Base-by-base conservation (phyloP, 2,113 vertebrate genomes). In the Eidolon helvum region DNA sequence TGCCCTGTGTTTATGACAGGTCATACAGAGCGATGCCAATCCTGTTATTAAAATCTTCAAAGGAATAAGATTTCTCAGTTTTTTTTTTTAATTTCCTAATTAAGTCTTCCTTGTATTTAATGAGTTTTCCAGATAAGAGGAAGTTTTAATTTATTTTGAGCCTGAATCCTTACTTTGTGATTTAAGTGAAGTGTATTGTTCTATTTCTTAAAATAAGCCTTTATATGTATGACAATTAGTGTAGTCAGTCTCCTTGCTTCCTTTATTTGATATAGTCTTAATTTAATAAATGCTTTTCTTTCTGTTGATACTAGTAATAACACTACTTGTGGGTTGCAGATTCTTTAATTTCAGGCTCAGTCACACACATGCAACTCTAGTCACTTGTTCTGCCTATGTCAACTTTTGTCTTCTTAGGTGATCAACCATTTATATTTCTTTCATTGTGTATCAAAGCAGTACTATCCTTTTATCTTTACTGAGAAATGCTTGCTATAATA, bases 131-230 rank as follows among this genome's bases (percentile, higher is more conserved):
- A 43, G 40, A 91, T 24, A 89, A 40, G 12, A 84, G 22, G 28
- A 61, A 28, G 8, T 75, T 87, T 96, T 95, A 66, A 86, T 85
- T 86, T 93, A 92, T 87, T 94, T 85, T 90, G 24, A 83, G 50
- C 5, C 33, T 57, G 26, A 94, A 84, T 71, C 33, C 40, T 95
- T 83, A 61, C 45, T 71, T 86, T 74, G 53, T 90, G 43, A 84
- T 90, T 71, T 95, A 96, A 95, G 19, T 45, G 78, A 59, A 83
- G 65, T 71, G 68, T 87, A 80, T 90, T 68, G 68, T 53, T 97
- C 4, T 80, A 15, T 50, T 74, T 75, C 30, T 87, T 74, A 79
- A 43, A 79, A 77, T 48, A 87, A 71, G 6, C 3, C 22, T 69
- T 91, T 89, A 65, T 35, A 57, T 22, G 2, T 28, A 79, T 82